phyloP scores from a whole-genome alignment of 37 sponge, comb jelly and placozoan species.

The Chondrilla cf. caribensis region DNA sequence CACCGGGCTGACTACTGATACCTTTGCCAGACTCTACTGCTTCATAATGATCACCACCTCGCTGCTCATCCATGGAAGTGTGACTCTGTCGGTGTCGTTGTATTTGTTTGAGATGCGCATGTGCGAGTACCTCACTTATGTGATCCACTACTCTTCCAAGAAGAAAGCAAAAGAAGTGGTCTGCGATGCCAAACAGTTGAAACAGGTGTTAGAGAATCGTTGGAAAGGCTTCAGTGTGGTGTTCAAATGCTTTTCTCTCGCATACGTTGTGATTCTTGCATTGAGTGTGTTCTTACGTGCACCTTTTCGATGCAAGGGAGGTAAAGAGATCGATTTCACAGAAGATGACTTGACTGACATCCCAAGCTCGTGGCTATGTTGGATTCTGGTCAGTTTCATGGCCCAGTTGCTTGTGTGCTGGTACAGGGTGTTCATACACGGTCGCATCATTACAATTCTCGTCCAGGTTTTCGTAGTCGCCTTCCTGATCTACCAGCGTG shows the following conservation, averaged over 20 bases:
- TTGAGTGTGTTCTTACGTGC: not conserved
- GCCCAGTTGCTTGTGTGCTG: not conserved
- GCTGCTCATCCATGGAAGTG: not conserved
- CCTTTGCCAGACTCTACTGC: not conserved
- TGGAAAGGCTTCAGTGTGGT: not conserved
- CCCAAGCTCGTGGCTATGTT: not conserved
- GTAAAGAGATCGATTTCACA: not conserved
- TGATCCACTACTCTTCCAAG: not conserved
- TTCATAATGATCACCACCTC: not conserved
- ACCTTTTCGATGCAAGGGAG: not conserved
- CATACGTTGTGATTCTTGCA: not conserved
- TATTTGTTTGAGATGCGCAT: slow-evolving; percentile 16
- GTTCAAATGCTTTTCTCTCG: not conserved
- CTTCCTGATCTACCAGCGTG: not conserved
- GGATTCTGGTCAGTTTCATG: not conserved
- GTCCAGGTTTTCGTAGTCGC: not conserved
- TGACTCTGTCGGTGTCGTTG: not conserved
- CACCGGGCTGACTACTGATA: not conserved
- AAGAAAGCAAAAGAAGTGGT: not conserved
- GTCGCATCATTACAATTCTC: not conserved
- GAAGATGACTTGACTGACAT: not conserved
- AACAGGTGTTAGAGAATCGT: not conserved
- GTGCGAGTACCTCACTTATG: slow-evolving; percentile 12
- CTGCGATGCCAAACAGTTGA: not conserved
- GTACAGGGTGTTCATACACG: not conserved